Evolutionary conservation across 2,113 vertebrate species (phyloP).

Genomic region (Anoura caudifer): DNA sequence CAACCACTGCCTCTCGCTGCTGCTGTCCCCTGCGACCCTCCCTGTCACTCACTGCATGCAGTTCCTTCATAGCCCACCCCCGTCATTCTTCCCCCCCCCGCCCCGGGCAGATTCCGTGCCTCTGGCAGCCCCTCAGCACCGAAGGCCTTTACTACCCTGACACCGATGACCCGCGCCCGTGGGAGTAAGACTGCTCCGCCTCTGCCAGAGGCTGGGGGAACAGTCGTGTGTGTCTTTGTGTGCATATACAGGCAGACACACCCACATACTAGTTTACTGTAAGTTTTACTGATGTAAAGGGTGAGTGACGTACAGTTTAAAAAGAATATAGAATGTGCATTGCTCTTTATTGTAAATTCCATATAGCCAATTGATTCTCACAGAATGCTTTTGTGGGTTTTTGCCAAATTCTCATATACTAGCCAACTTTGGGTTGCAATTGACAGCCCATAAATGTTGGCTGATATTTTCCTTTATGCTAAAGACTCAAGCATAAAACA

Average conservation of each 20-base stretch:
- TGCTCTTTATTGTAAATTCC: not conserved
- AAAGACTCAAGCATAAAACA: not conserved
- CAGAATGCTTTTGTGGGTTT: slow-evolving; percentile 2
- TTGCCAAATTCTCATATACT: not conserved
- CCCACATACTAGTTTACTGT: not conserved
- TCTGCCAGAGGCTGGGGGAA: not conserved
- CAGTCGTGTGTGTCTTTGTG: not conserved
- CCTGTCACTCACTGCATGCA: not conserved
- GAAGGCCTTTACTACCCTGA: not conserved
- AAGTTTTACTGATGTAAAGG: not conserved
- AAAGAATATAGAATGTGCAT: not conserved
- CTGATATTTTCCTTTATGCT: not conserved
- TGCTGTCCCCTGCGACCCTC: not conserved
- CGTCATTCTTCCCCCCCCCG: not conserved
- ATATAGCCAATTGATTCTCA: not conserved
- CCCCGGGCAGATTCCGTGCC: not conserved
- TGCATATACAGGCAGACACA: not conserved
- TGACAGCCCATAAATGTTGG: not conserved
- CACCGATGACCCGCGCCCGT: too few relatives aligned
- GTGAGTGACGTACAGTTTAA: not conserved
- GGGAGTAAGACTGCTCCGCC: not conserved
- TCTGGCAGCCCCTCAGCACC: not conserved
- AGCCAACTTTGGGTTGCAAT: not conserved
- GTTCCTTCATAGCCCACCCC: not conserved
- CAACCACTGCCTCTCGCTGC: not conserved